These are phyloP conservation scores for Protaetia brevitarsis DNA, from an alignment of 1,140 invertebrate species.

Conservation along the genomic window DNA sequence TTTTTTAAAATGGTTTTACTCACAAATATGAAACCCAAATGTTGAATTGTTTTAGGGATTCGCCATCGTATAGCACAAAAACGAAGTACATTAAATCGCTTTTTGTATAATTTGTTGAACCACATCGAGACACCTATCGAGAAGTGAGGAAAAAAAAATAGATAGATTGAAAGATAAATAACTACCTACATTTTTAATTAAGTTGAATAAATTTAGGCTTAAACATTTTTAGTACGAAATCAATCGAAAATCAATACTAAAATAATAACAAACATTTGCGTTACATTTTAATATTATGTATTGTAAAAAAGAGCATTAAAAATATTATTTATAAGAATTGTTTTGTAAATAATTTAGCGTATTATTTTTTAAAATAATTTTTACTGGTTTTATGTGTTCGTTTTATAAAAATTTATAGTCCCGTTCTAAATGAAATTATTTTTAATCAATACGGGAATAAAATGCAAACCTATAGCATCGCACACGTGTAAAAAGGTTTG, in stretches of 20 bases:
- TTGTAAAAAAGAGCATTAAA: neutral
- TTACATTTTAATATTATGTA: neutral
- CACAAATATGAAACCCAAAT: too few species aligned
- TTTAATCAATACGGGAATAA: conserved; percentile 7
- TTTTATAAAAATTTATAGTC: conserved; percentile 15
- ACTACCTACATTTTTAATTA: too few species aligned
- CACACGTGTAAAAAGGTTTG: neutral
- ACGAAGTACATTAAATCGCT: too few species aligned
- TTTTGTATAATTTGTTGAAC: too few species aligned
- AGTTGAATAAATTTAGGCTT: too few species aligned
- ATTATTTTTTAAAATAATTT: conserved; percentile 14
- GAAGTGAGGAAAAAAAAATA: too few species aligned
- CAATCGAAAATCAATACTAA: neutral
- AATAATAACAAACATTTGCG: neutral
- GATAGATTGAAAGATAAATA: too few species aligned
- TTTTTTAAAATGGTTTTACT: too few species aligned
- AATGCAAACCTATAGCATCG: conserved; percentile 2
- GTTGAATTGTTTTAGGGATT: too few species aligned
- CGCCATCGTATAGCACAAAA: too few species aligned
- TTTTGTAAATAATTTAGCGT: conserved; percentile 3
- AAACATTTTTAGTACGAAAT: too few species aligned
- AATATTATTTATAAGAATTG: neutral
- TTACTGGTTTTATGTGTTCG: neutral
- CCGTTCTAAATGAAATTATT: conserved; percentile 10
- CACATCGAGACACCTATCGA: too few species aligned